These are phyloP conservation scores for Urocynchramus pylzowi DNA, from an alignment of 2,113 vertebrate genomes.

Conservation along the genomic window DNA sequence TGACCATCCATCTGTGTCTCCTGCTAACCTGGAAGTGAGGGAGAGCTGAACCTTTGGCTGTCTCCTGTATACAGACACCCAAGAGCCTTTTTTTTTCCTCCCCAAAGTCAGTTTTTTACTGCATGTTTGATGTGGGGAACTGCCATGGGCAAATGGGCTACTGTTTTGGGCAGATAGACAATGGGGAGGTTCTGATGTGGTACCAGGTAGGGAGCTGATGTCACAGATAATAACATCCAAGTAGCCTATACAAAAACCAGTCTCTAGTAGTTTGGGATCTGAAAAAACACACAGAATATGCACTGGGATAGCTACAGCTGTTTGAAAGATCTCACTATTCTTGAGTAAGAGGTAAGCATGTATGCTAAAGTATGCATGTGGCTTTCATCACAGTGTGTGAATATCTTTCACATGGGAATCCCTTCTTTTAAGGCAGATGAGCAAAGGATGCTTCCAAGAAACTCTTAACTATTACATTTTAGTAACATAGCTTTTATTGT, in stretches of 20 bases:
- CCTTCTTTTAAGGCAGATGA: background rate
- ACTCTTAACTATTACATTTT: background rate
- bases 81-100: fast-evolving
- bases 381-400: background rate
- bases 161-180: background rate
- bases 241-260: background rate
- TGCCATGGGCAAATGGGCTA: background rate
- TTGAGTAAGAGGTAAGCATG: background rate
- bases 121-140: background rate
- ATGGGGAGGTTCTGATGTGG: background rate
- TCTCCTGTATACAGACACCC: background rate
- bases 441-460: background rate
- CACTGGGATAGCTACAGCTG: background rate
- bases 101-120: background rate
- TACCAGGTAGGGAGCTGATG: background rate
- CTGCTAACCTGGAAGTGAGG: background rate
- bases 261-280: background rate
- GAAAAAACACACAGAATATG: background rate
- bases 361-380: background rate
- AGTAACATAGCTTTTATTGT: background rate
- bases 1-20: background rate
- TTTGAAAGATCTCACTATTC: background rate
- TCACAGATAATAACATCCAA: background rate
- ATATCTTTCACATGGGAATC: background rate
- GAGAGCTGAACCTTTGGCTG: background rate